Evolutionary conservation across 2,888 invertebrate genomes (phyloP).

Genomic region (Watsonalla cultraria): DNA sequence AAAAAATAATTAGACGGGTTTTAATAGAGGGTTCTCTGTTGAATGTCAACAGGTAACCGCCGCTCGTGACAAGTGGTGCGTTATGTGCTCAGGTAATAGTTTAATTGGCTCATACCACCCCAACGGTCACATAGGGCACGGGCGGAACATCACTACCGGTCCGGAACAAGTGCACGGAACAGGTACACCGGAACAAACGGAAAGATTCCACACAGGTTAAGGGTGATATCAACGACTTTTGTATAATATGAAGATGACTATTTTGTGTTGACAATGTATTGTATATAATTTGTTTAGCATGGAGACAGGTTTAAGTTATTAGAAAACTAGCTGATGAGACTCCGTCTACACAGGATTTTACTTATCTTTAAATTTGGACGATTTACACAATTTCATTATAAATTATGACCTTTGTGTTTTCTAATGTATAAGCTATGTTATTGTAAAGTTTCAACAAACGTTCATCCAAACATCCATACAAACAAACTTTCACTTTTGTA

Average conservation of each 20-base stretch:
- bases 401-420: no score
- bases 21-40: neutral
- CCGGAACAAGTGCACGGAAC: constrained; percentile 27
- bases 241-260: constrained; percentile 1
- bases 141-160: constrained; percentile 26
- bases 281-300: neutral
- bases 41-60: neutral
- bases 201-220: constrained; percentile 26
- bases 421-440: no score
- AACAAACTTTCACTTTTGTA: no score
- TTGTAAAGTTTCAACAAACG: no score
- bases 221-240: constrained; percentile 10
- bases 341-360: no score
- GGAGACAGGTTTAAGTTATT: no score
- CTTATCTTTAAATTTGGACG: no score
- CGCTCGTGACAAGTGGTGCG: neutral
- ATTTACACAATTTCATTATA: no score
- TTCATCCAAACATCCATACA: no score
- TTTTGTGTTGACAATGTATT: neutral
- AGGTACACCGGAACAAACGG: constrained; percentile 21
- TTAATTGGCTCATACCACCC: neutral
- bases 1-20: neutral
- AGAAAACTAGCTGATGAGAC: no score
- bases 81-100: neutral
- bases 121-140: constrained; percentile 43